phyloP scores from a whole-genome alignment of 2,113 vertebrate species.

The Grus americana region DNA sequence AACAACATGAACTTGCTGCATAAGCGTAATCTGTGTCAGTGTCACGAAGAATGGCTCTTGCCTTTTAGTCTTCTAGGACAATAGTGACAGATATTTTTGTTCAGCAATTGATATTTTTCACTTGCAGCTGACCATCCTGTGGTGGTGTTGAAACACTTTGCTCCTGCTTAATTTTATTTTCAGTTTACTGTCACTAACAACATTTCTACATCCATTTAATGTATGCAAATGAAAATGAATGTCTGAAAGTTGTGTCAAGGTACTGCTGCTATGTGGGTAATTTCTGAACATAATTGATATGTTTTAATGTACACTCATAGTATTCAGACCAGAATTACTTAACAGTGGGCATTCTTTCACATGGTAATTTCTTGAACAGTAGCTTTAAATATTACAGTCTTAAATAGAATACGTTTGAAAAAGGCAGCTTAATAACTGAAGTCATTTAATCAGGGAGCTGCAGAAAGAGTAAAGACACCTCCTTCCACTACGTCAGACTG shows the following conservation, averaged over 20 bases:
- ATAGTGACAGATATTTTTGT: not conserved
- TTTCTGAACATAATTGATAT: not conserved
- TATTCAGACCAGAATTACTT: not conserved
- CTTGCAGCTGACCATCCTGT: not conserved
- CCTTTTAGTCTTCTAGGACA: not conserved
- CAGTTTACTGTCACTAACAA: not conserved
- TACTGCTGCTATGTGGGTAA: not conserved
- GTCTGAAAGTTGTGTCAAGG: not conserved
- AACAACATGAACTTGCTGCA: not conserved
- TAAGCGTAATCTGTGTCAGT: not conserved
- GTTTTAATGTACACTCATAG: not conserved
- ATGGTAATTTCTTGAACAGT: not conserved
- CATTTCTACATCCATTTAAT: not conserved
- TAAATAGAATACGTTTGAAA: not conserved
- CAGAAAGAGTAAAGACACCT: not conserved
- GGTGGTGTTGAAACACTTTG: not conserved
- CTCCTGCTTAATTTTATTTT: not conserved
- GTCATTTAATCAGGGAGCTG: not conserved
- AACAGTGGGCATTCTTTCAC: not conserved
- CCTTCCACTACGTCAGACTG: not conserved
- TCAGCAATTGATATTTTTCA: not conserved
- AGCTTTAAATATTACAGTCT: not conserved
- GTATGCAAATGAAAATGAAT: not conserved
- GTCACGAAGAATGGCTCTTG: not conserved
- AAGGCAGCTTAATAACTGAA: not conserved